phyloP scores from a whole-genome alignment of 2,888 invertebrate species.

The Teinopalpus imperialis region DNA sequence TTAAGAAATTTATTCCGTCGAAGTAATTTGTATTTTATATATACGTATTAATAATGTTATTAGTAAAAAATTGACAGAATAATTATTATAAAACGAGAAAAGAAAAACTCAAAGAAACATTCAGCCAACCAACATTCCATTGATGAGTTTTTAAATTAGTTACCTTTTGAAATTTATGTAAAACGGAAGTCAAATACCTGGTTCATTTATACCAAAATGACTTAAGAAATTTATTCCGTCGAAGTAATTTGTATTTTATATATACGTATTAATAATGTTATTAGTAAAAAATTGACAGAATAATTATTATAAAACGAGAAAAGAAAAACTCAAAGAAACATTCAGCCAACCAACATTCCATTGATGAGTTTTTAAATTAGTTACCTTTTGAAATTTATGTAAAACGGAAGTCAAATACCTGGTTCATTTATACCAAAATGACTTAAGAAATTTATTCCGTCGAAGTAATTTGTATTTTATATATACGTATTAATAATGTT shows the following conservation, averaged over 20 bases:
- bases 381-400: conserved; percentile 35
- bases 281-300: background rate
- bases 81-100: too few relatives aligned
- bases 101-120: too few relatives aligned
- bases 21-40: too few relatives aligned
- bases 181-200: conserved; percentile 45
- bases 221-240: conserved; percentile 26
- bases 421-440: conserved; percentile 30
- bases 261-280: conserved; percentile 40
- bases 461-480: conserved; percentile 46
- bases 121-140: too few relatives aligned
- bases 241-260: conserved; percentile 45
- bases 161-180: conserved; percentile 36
- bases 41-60: too few relatives aligned
- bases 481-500: conserved; percentile 4
- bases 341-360: conserved; percentile 25
- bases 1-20: too few relatives aligned
- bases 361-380: conserved; percentile 27
- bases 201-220: conserved; percentile 30
- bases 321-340: background rate
- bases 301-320: background rate
- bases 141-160: conserved; percentile 27
- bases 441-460: conserved; percentile 26
- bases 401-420: conserved; percentile 46
- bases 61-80: too few relatives aligned